phyloP scores from a whole-genome alignment of 2,113 vertebrate species.

The Antigone vipio region DNA sequence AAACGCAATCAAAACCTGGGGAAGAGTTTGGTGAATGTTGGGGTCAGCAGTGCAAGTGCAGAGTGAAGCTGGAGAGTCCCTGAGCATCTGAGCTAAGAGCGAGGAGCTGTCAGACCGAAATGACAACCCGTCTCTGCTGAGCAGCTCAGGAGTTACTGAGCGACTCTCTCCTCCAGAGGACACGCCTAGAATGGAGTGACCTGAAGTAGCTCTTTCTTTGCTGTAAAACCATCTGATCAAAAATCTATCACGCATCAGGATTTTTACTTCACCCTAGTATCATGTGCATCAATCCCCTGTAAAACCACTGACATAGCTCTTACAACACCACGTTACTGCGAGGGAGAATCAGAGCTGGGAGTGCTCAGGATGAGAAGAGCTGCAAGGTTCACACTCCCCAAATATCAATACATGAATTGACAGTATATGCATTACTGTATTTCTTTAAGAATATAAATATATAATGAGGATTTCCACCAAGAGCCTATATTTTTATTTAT shows the following conservation, averaged over 20 bases:
- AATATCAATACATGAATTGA: background rate
- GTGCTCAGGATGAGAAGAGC: background rate
- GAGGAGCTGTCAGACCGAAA: background rate
- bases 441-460: background rate
- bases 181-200: background rate
- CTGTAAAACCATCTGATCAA: background rate
- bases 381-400: background rate
- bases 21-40: background rate
- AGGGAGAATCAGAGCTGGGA: background rate
- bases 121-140: background rate
- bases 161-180: background rate
- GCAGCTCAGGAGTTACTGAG: background rate
- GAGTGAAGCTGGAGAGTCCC: background rate
- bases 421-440: background rate
- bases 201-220: background rate
- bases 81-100: background rate
- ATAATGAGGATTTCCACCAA: background rate
- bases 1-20: background rate
- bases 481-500: background rate
- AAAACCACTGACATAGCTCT: background rate
- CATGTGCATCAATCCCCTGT: background rate
- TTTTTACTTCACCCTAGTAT: background rate
- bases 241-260: fast-evolving
- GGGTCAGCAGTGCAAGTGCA: background rate
- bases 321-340: fast-evolving